A percentile compares a stretch with the other conserved stretches of the same genome.
Conservation (phyloP, 2,797 vertebrate species). For the Buphagus erythrorhynchus region DNA sequence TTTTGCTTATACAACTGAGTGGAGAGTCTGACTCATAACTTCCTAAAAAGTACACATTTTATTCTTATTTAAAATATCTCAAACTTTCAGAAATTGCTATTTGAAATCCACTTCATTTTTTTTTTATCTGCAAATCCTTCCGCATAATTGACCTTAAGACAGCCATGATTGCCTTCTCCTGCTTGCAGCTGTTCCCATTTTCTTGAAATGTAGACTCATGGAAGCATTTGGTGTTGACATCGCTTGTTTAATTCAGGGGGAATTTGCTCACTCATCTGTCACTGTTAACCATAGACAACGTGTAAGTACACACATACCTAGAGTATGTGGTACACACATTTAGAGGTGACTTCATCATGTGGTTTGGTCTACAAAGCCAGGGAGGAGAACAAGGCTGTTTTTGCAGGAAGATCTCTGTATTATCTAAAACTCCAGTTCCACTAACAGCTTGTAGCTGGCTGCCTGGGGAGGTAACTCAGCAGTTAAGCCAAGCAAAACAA, state of each 20-base stretch:
- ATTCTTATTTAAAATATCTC: not conserved
- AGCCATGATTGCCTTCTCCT: slow-evolving; percentile 26
- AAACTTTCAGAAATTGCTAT: not conserved
- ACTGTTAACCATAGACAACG: not conserved
- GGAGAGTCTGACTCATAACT: not conserved
- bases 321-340: not conserved
- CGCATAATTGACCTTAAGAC: slow-evolving; percentile 10
- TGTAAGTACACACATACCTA: not conserved
- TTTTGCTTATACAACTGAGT: not conserved
- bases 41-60: not conserved
- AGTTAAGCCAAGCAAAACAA: slow-evolving; percentile 1
- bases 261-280: slow-evolving; percentile 24
- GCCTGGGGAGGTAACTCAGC: not conserved
- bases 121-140: not conserved
- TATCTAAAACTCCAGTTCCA: not conserved
- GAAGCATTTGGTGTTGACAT: slow-evolving; percentile 41
- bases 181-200: slow-evolving; percentile 52
- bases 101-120: not conserved
- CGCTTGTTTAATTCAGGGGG: slow-evolving; percentile 21
- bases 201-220: slow-evolving; percentile 10
- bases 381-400: not conserved
- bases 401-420: not conserved
- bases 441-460: slow-evolving; percentile 23
- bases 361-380: not conserved
- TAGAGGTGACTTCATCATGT: not conserved